A percentile compares a stretch with the other conserved stretches of the same genome.
Evolutionary conservation across 2,113 vertebrate genomes (phyloP).

Genomic region (Chaenogobius annularis): DNA sequence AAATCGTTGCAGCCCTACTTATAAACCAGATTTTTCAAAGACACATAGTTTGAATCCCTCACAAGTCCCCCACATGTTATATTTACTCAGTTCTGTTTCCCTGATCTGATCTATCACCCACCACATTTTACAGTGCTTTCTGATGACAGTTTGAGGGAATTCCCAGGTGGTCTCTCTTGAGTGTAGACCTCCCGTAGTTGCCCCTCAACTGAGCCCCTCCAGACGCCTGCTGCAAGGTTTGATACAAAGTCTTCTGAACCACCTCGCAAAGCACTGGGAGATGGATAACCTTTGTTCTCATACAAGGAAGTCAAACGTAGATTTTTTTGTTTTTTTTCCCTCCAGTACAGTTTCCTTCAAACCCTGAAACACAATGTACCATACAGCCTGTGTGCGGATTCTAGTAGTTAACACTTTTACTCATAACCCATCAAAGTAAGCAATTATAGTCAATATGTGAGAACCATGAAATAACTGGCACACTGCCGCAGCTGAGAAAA

Average conservation of each 20-base stretch:
- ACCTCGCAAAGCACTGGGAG: not conserved
- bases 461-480: no score
- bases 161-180: slow-evolving; percentile 15
- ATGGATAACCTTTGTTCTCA: slow-evolving; percentile 5
- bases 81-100: not conserved
- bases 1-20: no score
- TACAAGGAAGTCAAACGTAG: not conserved
- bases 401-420: no score
- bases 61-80: not conserved
- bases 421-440: no score
- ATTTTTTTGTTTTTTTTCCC: not conserved
- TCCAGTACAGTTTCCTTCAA: not conserved
- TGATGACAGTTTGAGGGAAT: slow-evolving; percentile 14
- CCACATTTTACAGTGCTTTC: slow-evolving; percentile 33
- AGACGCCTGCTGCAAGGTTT: slow-evolving; percentile 29
- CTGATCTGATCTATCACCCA: not conserved
- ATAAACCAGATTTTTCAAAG: not conserved
- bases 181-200: slow-evolving; percentile 1
- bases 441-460: no score
- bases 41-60: not conserved
- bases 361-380: no score
- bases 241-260: slow-evolving; percentile 29
- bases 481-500: no score
- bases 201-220: slow-evolving; percentile 19
- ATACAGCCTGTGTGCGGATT: no score